phyloP scores from a whole-genome alignment of 2,888 invertebrate genomes.

The Cantharis lateralis region DNA sequence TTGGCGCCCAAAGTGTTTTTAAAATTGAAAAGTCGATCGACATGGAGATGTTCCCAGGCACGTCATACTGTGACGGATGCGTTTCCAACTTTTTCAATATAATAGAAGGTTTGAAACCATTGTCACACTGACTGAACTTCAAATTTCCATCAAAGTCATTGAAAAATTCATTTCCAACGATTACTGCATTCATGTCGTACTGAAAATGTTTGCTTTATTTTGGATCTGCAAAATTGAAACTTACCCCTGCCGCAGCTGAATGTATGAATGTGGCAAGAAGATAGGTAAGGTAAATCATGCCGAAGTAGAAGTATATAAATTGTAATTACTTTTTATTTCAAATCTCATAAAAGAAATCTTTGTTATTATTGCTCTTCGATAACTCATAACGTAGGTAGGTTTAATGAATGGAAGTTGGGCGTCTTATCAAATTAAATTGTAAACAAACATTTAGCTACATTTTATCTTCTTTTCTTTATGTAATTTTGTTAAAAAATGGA shows the following conservation, averaged over 20 bases:
- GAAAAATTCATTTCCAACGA: slow-evolving; percentile 1
- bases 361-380: neutral
- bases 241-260: neutral
- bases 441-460: too few relatives aligned
- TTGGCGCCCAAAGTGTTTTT: slow-evolving; percentile 1
- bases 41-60: slow-evolving; percentile 5
- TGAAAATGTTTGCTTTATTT: neutral
- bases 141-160: slow-evolving; percentile 5
- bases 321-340: neutral
- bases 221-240: neutral
- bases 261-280: neutral
- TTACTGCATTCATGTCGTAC: neutral
- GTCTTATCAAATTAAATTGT: neutral
- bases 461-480: too few relatives aligned
- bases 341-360: neutral
- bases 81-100: neutral
- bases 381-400: neutral
- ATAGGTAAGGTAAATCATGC: neutral
- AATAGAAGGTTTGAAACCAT: neutral
- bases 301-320: neutral
- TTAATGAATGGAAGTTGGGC: neutral
- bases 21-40: neutral
- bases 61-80: neutral
- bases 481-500: too few relatives aligned
- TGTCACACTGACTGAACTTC: neutral